Evolutionary conservation across 2,797 vertebrate species (phyloP), one percentile per base, ranked within the genome.

Genomic region (Lemur catta): DNA sequence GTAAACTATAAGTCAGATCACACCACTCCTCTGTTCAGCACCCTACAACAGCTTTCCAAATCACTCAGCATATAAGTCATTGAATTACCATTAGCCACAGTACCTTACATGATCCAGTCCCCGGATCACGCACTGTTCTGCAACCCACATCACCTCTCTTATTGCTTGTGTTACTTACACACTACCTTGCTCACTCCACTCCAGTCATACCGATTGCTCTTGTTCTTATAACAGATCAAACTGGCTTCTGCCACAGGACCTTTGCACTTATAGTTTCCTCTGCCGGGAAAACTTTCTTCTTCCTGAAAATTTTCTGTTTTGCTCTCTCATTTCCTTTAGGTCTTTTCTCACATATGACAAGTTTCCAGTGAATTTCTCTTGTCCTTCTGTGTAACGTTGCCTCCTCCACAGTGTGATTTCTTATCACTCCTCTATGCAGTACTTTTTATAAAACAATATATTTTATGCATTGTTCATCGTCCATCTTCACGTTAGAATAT

Each of bases 41-140:
- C 2, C 3, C 22, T 48, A 11, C 38, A n/a, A 0, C 13, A 28
- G 17, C 28, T 92, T 63, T 18, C 17, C 26, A 1, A 17, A 14
- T 52, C 28, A 74, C 3, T 12, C 14, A 18, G 11, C 65, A 7
- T 6, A 5, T 71, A n/a, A 46, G 33, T 43, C 33, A n/a, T 0
- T n/a, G 71, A 85, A 20, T 55, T 30, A n/a, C 11, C 65, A 1
- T 38, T 22, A 59, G 28, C 28, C 12, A 88, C 28, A 38, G 0
- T 20, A 55, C 7, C 43, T 14, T 38, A 10, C 3, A 7, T 11
- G 33, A 33, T 50, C 28, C 4, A 28, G 5, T 4, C 15, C 35
- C 1, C 2, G 0, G 1, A 1, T 2, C 18, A 2, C 6, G 2
- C 11, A 6, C 13, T 2, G 1, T 7, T 35, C 24, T 28, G 9